phyloP scores from a whole-genome alignment of 2,888 invertebrate species.

The Geophilus truncorum region DNA sequence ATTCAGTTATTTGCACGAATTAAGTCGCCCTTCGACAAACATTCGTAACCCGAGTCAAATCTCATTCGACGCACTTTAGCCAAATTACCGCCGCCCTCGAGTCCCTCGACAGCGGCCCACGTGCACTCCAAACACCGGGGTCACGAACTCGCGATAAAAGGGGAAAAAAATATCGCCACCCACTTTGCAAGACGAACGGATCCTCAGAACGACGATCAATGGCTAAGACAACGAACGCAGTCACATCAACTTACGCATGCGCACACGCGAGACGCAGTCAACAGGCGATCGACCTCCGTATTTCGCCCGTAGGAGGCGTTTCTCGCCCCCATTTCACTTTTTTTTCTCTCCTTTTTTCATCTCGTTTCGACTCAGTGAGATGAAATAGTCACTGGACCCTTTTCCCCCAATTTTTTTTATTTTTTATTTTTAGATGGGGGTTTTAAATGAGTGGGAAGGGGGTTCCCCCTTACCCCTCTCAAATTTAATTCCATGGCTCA shows the following conservation, averaged over 20 bases:
- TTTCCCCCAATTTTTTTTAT: too few relatives aligned
- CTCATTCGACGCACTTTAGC: too few relatives aligned
- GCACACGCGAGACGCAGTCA: not conserved
- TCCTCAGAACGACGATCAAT: not conserved
- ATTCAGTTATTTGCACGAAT: not conserved
- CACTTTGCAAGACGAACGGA: not conserved
- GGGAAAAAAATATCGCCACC: not conserved
- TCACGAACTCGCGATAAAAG: not conserved
- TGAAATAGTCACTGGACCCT: too few relatives aligned
- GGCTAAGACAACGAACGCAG: not conserved
- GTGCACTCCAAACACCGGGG: not conserved
- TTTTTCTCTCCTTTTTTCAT: too few relatives aligned
- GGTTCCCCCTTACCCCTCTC: not conserved
- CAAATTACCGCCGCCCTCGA: too few relatives aligned
- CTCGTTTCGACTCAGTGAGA: too few relatives aligned
- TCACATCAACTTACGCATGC: not conserved
- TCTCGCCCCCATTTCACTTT: not conserved
- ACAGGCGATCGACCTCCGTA: conserved; percentile 18
- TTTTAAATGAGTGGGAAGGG: not conserved
- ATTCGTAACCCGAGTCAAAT: too few relatives aligned
- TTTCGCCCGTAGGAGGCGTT: not conserved
- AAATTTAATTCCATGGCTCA: too few relatives aligned
- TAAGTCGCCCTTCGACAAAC: not conserved
- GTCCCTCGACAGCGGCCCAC: not conserved
- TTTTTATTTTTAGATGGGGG: too few relatives aligned